Conservation (phyloP, 1,140 invertebrate genomes). For the Drosophila nikananu region DNA sequence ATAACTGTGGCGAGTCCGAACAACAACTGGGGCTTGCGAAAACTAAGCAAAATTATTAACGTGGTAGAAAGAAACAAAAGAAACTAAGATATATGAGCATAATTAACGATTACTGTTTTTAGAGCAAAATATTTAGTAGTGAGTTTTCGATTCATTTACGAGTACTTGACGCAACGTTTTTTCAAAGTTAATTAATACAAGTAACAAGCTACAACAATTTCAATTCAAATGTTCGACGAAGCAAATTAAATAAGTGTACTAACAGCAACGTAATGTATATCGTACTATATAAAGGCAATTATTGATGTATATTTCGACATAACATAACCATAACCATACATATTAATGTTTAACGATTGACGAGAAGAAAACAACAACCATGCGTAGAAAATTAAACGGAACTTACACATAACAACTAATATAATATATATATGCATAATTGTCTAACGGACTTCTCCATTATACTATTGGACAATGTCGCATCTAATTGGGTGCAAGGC, state of each 20-base stretch:
- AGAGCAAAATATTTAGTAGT: conserved; percentile 70
- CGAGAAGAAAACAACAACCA: conserved; percentile 70
- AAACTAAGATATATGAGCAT: conserved; percentile 28
- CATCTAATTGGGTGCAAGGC: conserved; percentile 35
- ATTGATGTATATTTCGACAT: conserved; percentile 75
- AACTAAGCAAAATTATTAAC: conserved; percentile 57
- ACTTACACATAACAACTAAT: conserved; percentile 64
- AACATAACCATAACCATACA: conserved; percentile 53
- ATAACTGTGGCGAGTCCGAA: conserved; percentile 79
- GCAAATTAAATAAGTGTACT: conserved; percentile 82
- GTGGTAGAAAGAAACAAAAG: conserved; percentile 74
- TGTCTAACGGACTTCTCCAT: conserved; percentile 52
- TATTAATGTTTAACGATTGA: conserved; percentile 33
- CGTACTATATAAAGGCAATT: conserved; percentile 63
- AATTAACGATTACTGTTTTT: conserved; percentile 45
- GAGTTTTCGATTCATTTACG: conserved; percentile 74
- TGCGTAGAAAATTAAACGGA: conserved; percentile 76
- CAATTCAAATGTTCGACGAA: conserved; percentile 69
- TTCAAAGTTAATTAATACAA: conserved; percentile 68
- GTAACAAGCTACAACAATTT: conserved; percentile 57
- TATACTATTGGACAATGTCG: conserved; percentile 20
- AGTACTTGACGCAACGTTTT: conserved; percentile 62
- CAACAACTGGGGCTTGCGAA: conserved; percentile 66
- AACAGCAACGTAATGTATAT: conserved; percentile 56
- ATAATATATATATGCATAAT: conserved; percentile 40